Evolutionary conservation across 2,797 vertebrate species (phyloP), one percentile per base, ranked within the genome.

Genomic region (Hyperoplus immaculatus): DNA sequence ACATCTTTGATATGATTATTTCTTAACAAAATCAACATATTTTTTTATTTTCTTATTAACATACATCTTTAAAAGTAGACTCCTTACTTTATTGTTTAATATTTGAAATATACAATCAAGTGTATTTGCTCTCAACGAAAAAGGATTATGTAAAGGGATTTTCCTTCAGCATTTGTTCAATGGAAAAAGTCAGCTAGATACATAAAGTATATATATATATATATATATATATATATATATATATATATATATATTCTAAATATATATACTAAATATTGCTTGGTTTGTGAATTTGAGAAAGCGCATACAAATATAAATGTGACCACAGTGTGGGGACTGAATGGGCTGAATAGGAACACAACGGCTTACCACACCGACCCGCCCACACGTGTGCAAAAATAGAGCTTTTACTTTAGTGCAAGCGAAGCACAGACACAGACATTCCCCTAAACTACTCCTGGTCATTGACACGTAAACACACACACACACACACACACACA

Each of bases 381-480:
- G 3, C 56, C 77, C 74, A 68, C 82, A 73, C 39, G 50, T 49
- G 62, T 47, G 53, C 42, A 18, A 72, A 92, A 88, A 91, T 84
- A 87, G 79, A 78, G 47, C 61, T 70, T 84, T 73, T 80, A 60
- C 81, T 84, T 80, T n/a, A 47, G 41, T 75, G 80, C 74, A 70
- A 72, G 76, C 70, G 29, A 76, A 82, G 80, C 78, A 67, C 80
- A n/a, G 78, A 83, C 74, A 65, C 75, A 92, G 87, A 90, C 87
- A 57, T 85, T 91, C 82, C 84, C 78, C 65, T 86, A 13, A 83
- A 91, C 81, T 80, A 87, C 86, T 86, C 77, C 75, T 90, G 90
- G 84, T 88, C 91, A 88, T 18, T 91, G 93, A 92, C 89, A 92
- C 90, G 84, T 85, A 88, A 90, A 92, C 90, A 93, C 81, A 90